Base-by-base conservation (phyloP, 2,113 vertebrate genomes). In the Anoura caudifer region DNA sequence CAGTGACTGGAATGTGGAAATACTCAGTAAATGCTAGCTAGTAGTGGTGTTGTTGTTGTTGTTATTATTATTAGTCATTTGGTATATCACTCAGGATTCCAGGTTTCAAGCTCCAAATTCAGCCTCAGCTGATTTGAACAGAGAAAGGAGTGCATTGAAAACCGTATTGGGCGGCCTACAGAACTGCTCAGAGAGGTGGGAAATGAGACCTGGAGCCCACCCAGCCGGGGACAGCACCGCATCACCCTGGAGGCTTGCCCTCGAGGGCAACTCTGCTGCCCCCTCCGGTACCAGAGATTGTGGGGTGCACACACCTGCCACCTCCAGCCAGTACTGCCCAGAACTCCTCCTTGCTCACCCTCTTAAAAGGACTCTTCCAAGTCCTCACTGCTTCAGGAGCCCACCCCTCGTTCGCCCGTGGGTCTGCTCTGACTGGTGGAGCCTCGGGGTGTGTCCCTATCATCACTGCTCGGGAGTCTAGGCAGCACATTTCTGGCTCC, bases 121-220 rank as follows among this genome's bases (percentile, higher is more conserved):
- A 67, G 59, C 86, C 12, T 36, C 54, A 69, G 41, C n/a, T 90
- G 88, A 92, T 90, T 41, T 87, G 84, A n/a, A 15, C 31, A 80
- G 77, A 52, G n/a, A 91, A 87, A 52, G 26, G 31, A 59, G 36
- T 52, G 10, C 4, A 14, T 72, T 70, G 13, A 54, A 84, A 92
- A 80, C 33, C 3, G 50, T 28, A 83, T 1, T 52, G 24, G 33
- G 20, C 70, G 22, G 26, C 17, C 59, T 63, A 8, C 15, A 76
- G n/a, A 79, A n/a, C 54, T 84, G 22, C 50, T 79, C 50, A 87
- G 31, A 95, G 20, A 80, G 17, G 28, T 9, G 33, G 38, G 22
- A 94, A 72, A 87, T 41, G 28, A 63, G 79, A 79, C 63, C 16
- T 5, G 22, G 24, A 83, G 67, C 67, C 26, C 50, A 15, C 43